phyloP scores from a whole-genome alignment of 2,113 vertebrate genomes.

The Mus pahari region DNA sequence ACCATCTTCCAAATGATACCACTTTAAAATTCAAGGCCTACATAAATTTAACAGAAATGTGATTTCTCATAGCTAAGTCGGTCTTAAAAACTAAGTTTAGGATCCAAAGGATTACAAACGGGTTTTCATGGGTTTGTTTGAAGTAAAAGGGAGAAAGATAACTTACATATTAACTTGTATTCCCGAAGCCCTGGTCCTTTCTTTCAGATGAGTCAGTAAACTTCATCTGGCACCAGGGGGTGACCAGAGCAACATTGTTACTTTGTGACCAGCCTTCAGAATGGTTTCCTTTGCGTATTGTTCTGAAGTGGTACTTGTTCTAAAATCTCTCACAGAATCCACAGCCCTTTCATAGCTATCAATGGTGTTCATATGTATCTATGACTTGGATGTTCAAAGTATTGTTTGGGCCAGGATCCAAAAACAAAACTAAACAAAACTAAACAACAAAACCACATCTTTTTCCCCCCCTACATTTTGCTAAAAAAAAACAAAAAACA shows the following conservation, averaged over 20 bases:
- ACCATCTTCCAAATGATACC: conserved; percentile 49
- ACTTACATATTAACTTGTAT: fast-evolving
- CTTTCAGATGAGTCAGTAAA: conserved; percentile 24
- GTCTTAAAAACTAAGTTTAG: conserved; percentile 47
- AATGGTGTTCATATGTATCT: conserved; percentile 70
- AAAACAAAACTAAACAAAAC: not conserved
- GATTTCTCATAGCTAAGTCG: conserved; percentile 22
- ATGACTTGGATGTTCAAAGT: conserved; percentile 62
- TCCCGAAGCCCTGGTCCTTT: not conserved
- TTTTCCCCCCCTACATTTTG: not conserved
- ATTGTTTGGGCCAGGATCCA: conserved; percentile 17
- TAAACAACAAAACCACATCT: not conserved
- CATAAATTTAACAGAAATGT: not conserved
- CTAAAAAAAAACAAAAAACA: not conserved
- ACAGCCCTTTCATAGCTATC: conserved; percentile 67
- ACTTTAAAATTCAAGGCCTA: conserved; percentile 10
- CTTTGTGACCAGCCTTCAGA: conserved; percentile 79
- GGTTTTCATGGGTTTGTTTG: not conserved
- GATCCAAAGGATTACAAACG: conserved; percentile 26
- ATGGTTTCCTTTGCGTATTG: conserved; percentile 81
- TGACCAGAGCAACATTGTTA: conserved; percentile 82
- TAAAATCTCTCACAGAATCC: conserved; percentile 59
- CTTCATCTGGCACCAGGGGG: not conserved
- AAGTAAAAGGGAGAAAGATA: not conserved
- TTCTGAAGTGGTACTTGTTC: conserved; percentile 85